Evolutionary conservation across 2,888 invertebrate species (phyloP), one percentile per base, ranked within the genome.

Genomic region (Hemistola chrysoprasaria): DNA sequence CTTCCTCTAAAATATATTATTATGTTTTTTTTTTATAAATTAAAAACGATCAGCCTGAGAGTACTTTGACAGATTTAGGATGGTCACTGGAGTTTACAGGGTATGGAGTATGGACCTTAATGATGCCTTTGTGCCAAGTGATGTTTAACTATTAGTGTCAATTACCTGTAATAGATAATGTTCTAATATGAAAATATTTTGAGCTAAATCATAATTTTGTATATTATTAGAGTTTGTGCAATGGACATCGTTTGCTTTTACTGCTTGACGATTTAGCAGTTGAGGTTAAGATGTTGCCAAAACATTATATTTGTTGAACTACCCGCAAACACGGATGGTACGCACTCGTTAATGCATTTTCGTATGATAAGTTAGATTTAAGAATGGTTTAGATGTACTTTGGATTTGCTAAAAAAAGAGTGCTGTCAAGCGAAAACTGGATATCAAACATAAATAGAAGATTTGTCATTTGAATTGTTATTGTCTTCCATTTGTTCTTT

Each of bases 61-160:
- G 83, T 73, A 76, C 65, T 85, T 86, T 85, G 86, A 83, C 80
- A 67, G 75, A 74, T 73, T 77, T 71, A 68, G 62, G 56, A 71
- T 71, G 73, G 74, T 65, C 57, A 68, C 56, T 69, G 79, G 85
- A 85, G 85, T 83, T 64, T 61, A 85, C 87, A 87, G 88, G 87
- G 87, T 87, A 83, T 80, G 87, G 87, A 87, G 87, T 87, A 83
- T 80, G 87, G 87, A 87, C 87, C 84, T 82, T 69, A 71, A 71
- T 57, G 50, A 78, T 82, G 88, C 88, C 88, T 85, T 87, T 79
- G 88, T 88, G 88, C 88, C 88, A 86, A 87, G 88, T 87, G 87
- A 87, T 87, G 83, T 86, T 76, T 78, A 65, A 77, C 68, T 74
- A 75, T 79, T 83, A 88, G 86, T 82, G 85, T 88, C 86, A 88